These are phyloP conservation scores for Drosophila subsilvestris DNA, from an alignment of 2,888 invertebrate species.

Conservation along the genomic window DNA sequence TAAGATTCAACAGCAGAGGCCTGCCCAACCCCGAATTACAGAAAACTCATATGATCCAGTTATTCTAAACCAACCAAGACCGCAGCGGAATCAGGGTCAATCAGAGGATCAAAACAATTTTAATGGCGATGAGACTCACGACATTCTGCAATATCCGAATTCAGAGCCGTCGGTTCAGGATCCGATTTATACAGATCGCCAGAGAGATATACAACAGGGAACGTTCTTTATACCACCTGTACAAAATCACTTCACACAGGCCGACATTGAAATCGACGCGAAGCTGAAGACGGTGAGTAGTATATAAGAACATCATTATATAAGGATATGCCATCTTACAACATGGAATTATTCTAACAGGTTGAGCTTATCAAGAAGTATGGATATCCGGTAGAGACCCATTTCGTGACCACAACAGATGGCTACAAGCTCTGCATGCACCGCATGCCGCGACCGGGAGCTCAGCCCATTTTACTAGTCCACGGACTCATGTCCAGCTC, in stretches of 20 bases:
- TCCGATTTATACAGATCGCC: too few relatives aligned
- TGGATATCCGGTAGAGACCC: slow-evolving; percentile 44
- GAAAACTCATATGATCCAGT: too few relatives aligned
- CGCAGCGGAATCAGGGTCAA: background rate
- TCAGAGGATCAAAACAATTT: background rate
- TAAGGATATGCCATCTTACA: background rate
- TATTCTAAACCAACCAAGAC: background rate
- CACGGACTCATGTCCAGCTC: slow-evolving; percentile 63
- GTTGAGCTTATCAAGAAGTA: slow-evolving; percentile 31
- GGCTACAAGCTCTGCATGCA: slow-evolving; percentile 48
- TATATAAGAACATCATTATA: background rate
- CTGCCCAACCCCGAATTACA: too few relatives aligned
- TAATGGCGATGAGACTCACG: too few relatives aligned
- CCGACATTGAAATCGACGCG: slow-evolving; percentile 19
- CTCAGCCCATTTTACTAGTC: slow-evolving; percentile 38
- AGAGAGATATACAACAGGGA: too few relatives aligned
- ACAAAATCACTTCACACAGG: background rate
- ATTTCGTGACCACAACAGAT: slow-evolving; percentile 35
- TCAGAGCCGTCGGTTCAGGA: too few relatives aligned
- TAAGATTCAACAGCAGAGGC: too few relatives aligned
- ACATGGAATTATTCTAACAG: slow-evolving; percentile 2
- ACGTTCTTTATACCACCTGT: too few relatives aligned
- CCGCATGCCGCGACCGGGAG: slow-evolving; percentile 48
- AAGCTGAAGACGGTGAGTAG: slow-evolving; percentile 38
- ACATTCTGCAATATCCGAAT: too few relatives aligned